phyloP scores from a whole-genome alignment of 1,140 invertebrate genomes.

The Patella vulgata region DNA sequence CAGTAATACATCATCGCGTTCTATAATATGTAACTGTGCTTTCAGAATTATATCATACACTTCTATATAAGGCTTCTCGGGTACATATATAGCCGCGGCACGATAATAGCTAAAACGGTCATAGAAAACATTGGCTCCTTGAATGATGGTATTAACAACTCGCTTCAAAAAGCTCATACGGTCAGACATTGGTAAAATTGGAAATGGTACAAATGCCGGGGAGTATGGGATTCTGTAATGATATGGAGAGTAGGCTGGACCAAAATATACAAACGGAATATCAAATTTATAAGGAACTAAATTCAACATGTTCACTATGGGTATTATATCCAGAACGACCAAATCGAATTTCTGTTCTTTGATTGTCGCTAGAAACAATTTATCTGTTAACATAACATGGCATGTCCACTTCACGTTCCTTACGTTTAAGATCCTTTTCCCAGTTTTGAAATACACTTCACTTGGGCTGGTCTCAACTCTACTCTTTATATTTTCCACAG shows the following conservation, averaged over 20 bases:
- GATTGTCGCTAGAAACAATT: conserved; percentile 1
- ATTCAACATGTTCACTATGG: conserved; percentile 3
- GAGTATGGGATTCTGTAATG: conserved; percentile 4
- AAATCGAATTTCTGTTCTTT: conserved; percentile 12
- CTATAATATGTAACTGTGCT: conserved; percentile 28
- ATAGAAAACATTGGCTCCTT: not conserved
- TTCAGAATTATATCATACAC: conserved; percentile 12
- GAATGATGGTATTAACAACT: not conserved
- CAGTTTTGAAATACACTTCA: too few relatives aligned
- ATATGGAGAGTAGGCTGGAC: not conserved
- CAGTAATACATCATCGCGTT: conserved; percentile 36
- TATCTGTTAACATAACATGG: conserved; percentile 6
- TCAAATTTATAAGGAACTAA: conserved; percentile 27
- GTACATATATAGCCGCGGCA: conserved; percentile 11
- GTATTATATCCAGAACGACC: conserved; percentile 10
- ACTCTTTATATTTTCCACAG: too few relatives aligned
- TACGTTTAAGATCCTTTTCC: too few relatives aligned
- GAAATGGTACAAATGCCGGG: conserved; percentile 2
- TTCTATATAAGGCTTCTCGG: conserved; percentile 15
- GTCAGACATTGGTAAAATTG: not conserved
- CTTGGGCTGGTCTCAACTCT: too few relatives aligned
- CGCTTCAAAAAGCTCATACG: not conserved
- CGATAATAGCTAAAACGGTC: not conserved
- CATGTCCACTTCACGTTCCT: too few relatives aligned
- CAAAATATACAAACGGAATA: conserved; percentile 21